Evolutionary conservation across 2,113 vertebrate genomes (phyloP).

Genomic region (Silurus asotus): DNA sequence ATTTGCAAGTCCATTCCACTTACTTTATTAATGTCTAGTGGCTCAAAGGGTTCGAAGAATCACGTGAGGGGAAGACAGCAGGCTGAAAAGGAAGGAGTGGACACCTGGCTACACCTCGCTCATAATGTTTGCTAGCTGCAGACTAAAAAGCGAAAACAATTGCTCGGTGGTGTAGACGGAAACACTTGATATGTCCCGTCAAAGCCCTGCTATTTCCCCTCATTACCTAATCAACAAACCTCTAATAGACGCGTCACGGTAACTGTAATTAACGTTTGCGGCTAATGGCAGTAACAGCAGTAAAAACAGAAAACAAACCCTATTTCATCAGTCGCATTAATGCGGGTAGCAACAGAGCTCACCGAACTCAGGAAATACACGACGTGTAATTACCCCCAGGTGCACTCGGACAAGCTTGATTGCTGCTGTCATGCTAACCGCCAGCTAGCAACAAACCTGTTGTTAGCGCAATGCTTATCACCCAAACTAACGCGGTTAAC

Average conservation of each 20-base stretch:
- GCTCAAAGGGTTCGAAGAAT: neutral
- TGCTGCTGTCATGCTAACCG: slow-evolving; percentile 7
- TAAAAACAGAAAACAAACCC: neutral
- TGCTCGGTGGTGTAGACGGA: neutral
- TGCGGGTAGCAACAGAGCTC: neutral
- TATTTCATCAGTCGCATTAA: neutral
- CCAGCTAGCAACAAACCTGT: slow-evolving; percentile 26
- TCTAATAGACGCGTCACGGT: neutral
- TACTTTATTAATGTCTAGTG: neutral
- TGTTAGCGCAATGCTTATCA: slow-evolving; percentile 21
- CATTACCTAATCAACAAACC: neutral
- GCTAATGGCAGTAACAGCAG: neutral
- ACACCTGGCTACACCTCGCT: neutral
- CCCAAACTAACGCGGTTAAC: neutral
- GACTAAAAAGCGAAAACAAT: neutral
- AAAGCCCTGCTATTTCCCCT: neutral
- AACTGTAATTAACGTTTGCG: neutral
- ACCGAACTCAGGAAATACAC: neutral
- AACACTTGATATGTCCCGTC: neutral
- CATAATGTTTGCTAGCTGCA: neutral
- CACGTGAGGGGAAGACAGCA: neutral
- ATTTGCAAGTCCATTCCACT: neutral
- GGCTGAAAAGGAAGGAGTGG: neutral
- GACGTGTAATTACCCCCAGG: neutral
- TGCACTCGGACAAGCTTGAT: neutral